Conservation (phyloP, 2,797 vertebrate species). For the Hapalemur alaotrensis region DNA sequence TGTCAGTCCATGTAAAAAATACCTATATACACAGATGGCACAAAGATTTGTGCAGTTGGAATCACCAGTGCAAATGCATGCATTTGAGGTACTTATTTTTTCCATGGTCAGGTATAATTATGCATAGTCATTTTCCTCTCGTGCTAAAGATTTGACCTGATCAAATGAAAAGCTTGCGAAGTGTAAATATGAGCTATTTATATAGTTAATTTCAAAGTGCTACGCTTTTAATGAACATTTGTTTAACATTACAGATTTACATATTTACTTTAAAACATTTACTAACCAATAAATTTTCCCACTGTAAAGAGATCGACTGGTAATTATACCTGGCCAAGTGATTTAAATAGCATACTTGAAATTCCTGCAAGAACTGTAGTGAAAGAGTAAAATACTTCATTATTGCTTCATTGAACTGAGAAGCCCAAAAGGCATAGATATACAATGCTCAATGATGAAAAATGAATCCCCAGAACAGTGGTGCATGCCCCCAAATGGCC, state of each 20-base stretch:
- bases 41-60: conserved; percentile 77
- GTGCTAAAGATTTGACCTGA: conserved; percentile 67
- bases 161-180: conserved; percentile 60
- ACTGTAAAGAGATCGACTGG: conserved; percentile 53
- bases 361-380: conserved; percentile 74
- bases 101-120: conserved; percentile 79
- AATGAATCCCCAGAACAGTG: background rate
- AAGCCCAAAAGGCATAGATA: conserved; percentile 75
- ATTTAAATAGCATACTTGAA: conserved; percentile 71
- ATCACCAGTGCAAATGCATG: conserved; percentile 83
- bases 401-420: conserved; percentile 84
- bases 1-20: conserved; percentile 71
- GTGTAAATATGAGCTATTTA: conserved; percentile 55
- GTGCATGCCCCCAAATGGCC: conserved; percentile 52
- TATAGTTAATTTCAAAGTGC: conserved; percentile 65
- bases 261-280: conserved; percentile 60
- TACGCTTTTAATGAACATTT: conserved; percentile 48
- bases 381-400: conserved; percentile 78
- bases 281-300: conserved; percentile 47
- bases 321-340: conserved; percentile 79
- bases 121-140: conserved; percentile 60
- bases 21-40: conserved; percentile 77
- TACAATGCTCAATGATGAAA: conserved; percentile 62
- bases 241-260: conserved; percentile 53
- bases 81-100: conserved; percentile 84